These are phyloP conservation scores for Diplazon laetatorius DNA, from an alignment of 2,888 invertebrate species.

Conservation along the genomic window DNA sequence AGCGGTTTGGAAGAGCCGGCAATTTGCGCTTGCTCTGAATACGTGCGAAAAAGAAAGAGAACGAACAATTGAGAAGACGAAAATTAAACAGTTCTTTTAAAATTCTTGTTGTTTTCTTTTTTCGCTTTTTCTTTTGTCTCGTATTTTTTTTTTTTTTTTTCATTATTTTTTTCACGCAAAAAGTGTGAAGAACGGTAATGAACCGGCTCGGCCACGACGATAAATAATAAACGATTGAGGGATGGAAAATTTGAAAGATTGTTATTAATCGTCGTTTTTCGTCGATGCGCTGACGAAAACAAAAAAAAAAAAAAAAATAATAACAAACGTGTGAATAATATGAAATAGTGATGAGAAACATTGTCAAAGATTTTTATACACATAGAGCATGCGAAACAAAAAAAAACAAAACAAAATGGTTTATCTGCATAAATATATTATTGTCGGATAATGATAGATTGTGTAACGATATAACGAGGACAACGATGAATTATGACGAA, in stretches of 20 bases:
- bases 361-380: slow-evolving; percentile 54
- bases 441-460: slow-evolving; percentile 28
- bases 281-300: slow-evolving; percentile 36
- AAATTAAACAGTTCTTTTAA: slow-evolving; percentile 54
- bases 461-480: slow-evolving; percentile 17
- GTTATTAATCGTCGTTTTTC: neutral
- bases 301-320: neutral
- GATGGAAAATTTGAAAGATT: slow-evolving; percentile 29
- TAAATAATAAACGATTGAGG: slow-evolving; percentile 43
- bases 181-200: slow-evolving; percentile 14
- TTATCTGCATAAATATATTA: slow-evolving; percentile 44
- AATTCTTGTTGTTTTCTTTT: slow-evolving; percentile 30
- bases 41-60: slow-evolving; percentile 81
- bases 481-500: slow-evolving; percentile 49
- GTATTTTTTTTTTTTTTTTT: neutral
- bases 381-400: slow-evolving; percentile 59
- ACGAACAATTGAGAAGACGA: slow-evolving; percentile 72
- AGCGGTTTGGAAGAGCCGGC: slow-evolving; percentile 82
- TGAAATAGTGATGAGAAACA: slow-evolving; percentile 27
- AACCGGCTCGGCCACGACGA: slow-evolving; percentile 14
- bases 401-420: no score
- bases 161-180: slow-evolving; percentile 2
- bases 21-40: slow-evolving; percentile 82
- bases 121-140: no score
- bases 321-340: slow-evolving; percentile 44